Evolutionary conservation across 2,113 vertebrate genomes (phyloP), one percentile per base, ranked within the genome.

Genomic region (Albula glossodonta): DNA sequence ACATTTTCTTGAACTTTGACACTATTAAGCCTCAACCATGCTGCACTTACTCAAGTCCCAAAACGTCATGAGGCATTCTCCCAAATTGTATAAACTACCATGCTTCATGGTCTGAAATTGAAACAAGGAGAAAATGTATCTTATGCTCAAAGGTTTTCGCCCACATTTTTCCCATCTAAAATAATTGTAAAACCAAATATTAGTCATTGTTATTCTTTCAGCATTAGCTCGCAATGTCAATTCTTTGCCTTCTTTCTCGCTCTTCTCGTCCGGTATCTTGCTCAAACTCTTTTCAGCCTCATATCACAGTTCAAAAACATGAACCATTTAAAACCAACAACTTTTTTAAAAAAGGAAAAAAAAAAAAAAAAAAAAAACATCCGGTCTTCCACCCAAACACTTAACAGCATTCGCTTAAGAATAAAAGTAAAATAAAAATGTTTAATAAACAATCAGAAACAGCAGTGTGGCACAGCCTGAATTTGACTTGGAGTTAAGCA

Each of bases 351-450:
- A 85, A 78, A 87, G 48, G 85, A 86, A 51, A 41, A 41, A 41
- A 41, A 85, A 88, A 74, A 49, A 66, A 51, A 87, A 86, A 82
- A 88, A 90, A 53, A 90, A 9, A 92, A 93, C 70, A 91, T 88
- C 88, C 51, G 87, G 90, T 88, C 91, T 92, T 93, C 90, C 91
- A 92, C 90, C 92, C 92, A 90, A 93, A 91, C 91, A 78, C 78
- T 81, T 74, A 93, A 94, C 90, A 92, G 92, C 94, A 94, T 93
- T 94, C 91, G 91, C 92, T 88, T 93, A 87, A 87, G 90, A 91
- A 89, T 83, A 90, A 88, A 51, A 92, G 70, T 74, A 89, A 89
- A 85, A 92, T 92, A 90, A 52, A 87, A 87, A 92, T 93, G 88
- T 91, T 92, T 91, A 92, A 91, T 86, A 94, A 88, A n/a, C 22